Evolutionary conservation across 2,113 vertebrate genomes (phyloP), one percentile per base, ranked within the genome.

Genomic region (Baryphthengus martii): DNA sequence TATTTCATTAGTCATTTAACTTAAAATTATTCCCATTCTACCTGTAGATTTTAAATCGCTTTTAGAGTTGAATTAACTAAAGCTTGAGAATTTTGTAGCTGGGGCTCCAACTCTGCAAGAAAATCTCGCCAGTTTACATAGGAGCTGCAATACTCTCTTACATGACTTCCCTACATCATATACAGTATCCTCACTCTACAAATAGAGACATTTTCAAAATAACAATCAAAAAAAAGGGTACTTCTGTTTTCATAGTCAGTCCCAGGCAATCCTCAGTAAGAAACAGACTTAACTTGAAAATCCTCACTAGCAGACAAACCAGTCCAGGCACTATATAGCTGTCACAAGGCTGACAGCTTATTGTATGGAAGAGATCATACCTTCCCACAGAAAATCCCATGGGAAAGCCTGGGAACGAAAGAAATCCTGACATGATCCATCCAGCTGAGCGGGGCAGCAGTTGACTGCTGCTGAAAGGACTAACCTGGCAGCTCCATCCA

Each of bases 281-380:
- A 80, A 91, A 73, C 14, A 58, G 63, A 59, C 59, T 58, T 45
- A n/a, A 61, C 25, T 24, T 50, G 50, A 91, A 93, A 93, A 71
- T 14, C 56, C n/a, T 87, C 18, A 3, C 68, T 72, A 65, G 84
- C 83, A 93, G 86, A 39, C 61, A 92, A 59, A 40, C 66, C 75
- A 86, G 79, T 8, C 65, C 40, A 75, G 59, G 52, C 52, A 40
- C 82, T 84, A 95, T 86, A 93, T 11, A 93, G 93, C 88, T 90
- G 92, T 95, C 92, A 94, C n/a, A 67, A 68, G 61, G 39, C 85
- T 97, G 95, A 93, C 95, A 90, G 90, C 75, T 90, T 33, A 39
- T 10, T 94, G 63, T 50, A 81, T 67, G 68, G 85, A 88, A 33
- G 53, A 89, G 62, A 83, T 93, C 77, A 49, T 44, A 86, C 85